Conservation (phyloP, 1,140 invertebrate genomes). For the Drosophila nebulosa region DNA sequence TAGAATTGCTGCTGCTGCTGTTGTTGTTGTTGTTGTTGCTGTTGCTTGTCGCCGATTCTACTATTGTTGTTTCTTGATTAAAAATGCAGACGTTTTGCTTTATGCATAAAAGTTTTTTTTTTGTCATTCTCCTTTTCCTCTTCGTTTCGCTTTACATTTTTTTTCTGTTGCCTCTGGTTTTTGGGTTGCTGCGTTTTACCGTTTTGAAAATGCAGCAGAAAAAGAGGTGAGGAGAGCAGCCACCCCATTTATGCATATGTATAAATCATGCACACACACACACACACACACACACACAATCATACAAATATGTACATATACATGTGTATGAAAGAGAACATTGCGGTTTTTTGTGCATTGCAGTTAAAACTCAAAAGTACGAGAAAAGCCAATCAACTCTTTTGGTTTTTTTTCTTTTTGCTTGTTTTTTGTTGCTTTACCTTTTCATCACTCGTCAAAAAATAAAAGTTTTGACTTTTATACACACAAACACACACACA, state of each 20-base stretch:
- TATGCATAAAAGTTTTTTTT: conserved; percentile 60
- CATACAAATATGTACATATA: background rate
- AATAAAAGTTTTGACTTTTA: conserved; percentile 9
- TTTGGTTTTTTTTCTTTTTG: background rate
- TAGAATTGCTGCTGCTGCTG: conserved; percentile 29
- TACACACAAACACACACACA: conserved; percentile 22
- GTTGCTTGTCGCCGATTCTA: conserved; percentile 25
- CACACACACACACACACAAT: conserved; percentile 17
- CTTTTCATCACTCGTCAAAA: conserved; percentile 66
- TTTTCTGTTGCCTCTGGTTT: background rate
- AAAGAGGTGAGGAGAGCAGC: background rate
- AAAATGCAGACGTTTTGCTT: conserved; percentile 64
- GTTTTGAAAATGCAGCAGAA: conserved; percentile 15
- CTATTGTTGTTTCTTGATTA: conserved; percentile 69
- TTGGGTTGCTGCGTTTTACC: conserved; percentile 21
- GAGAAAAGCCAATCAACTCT: background rate
- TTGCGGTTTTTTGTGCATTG: background rate
- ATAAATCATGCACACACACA: conserved; percentile 22
- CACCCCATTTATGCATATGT: conserved; percentile 18
- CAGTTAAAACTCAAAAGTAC: background rate
- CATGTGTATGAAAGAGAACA: background rate
- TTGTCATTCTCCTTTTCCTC: conserved; percentile 15
- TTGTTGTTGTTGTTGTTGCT: conserved; percentile 24
- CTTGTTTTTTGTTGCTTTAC: conserved; percentile 10
- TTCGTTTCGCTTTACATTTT: conserved; percentile 33